These are phyloP conservation scores for Drymonia ruficornis DNA, from an alignment of 2,888 invertebrate species.

Conservation along the genomic window DNA sequence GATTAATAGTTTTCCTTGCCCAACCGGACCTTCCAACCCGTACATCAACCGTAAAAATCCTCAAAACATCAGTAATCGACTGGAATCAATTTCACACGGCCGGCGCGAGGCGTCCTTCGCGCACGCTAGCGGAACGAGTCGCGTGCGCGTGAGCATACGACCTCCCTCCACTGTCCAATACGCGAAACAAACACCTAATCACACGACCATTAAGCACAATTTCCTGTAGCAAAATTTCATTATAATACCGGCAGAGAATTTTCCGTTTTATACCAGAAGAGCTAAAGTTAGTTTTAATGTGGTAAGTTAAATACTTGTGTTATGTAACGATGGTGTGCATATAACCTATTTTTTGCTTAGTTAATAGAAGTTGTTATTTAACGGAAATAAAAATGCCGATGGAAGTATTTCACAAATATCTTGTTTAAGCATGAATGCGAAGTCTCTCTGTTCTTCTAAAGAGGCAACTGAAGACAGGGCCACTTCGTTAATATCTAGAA, in stretches of 20 bases:
- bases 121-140: slow-evolving; percentile 57
- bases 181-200: slow-evolving; percentile 23
- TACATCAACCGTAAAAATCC: slow-evolving; percentile 4
- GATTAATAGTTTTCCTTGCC: too few relatives aligned
- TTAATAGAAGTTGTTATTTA: slow-evolving; percentile 49
- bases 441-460: too few relatives aligned
- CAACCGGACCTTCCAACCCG: not conserved
- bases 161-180: slow-evolving; percentile 21
- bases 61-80: slow-evolving; percentile 25
- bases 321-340: slow-evolving; percentile 35
- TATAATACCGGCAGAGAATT: slow-evolving; percentile 4
- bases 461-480: too few relatives aligned
- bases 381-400: slow-evolving; percentile 28
- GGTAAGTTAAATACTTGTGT: slow-evolving; percentile 11
- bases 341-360: slow-evolving; percentile 42
- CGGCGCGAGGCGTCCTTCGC: slow-evolving; percentile 59
- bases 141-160: slow-evolving; percentile 62
- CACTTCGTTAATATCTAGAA: too few relatives aligned
- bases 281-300: slow-evolving; percentile 14
- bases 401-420: slow-evolving; percentile 16
- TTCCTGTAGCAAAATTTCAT: slow-evolving; percentile 10
- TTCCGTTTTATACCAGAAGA: not conserved
- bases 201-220: slow-evolving; percentile 17
- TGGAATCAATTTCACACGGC: slow-evolving; percentile 65
- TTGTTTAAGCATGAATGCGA: not conserved